These are phyloP conservation scores for Latrodectus hesperus DNA, from an alignment of 2,888 invertebrate genomes.

Conservation along the genomic window DNA sequence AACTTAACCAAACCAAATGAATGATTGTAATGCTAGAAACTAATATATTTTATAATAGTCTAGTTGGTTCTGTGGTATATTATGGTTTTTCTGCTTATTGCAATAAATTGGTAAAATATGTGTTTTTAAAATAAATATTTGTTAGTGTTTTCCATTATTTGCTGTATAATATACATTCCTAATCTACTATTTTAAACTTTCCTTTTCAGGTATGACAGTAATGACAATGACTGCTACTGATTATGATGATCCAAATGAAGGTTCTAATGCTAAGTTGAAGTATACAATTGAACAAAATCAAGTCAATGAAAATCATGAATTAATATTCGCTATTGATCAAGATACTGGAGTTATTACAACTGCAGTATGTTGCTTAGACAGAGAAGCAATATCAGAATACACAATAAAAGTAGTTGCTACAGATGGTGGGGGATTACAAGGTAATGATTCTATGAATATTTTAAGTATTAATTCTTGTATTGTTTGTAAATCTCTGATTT, in stretches of 20 bases:
- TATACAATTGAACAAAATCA: constrained; percentile 72
- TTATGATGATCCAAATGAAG: constrained; percentile 75
- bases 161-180: neutral
- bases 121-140: neutral
- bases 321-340: constrained; percentile 74
- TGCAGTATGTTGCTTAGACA: constrained; percentile 72
- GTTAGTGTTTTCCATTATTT: neutral
- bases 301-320: constrained; percentile 73
- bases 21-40: too few species aligned
- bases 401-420: constrained; percentile 72
- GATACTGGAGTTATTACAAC: constrained; percentile 73
- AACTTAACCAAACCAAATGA: too few species aligned
- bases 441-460: constrained; percentile 22
- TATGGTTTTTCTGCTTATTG: too few species aligned
- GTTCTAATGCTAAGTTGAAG: constrained; percentile 76
- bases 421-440: constrained; percentile 73
- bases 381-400: constrained; percentile 72
- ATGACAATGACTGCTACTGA: constrained; percentile 76
- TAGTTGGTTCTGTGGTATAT: too few species aligned
- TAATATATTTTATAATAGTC: too few species aligned
- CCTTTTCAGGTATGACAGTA: constrained; percentile 73
- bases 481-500: neutral
- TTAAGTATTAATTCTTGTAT: neutral
- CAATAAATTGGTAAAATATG: neutral
- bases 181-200: neutral